These are phyloP conservation scores for Oreochromis grahami DNA, from an alignment of 2,797 vertebrate species.

Conservation along the genomic window DNA sequence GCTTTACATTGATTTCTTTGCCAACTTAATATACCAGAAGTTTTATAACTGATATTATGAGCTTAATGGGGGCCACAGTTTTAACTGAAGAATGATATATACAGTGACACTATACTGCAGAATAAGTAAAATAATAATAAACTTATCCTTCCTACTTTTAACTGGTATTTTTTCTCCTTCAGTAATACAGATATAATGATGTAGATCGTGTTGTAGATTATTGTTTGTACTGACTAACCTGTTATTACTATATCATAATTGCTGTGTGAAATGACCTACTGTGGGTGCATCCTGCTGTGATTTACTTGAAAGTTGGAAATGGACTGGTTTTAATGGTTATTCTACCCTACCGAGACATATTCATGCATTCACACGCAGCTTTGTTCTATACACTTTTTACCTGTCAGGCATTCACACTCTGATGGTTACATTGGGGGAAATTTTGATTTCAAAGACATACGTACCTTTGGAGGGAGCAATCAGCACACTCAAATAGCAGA, in stretches of 20 bases:
- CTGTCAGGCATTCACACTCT: not conserved
- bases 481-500: not conserved
- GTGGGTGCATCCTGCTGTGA: accelerated
- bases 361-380: accelerated
- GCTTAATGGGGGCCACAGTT: not conserved
- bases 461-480: not conserved
- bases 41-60: not conserved
- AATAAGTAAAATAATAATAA: not conserved
- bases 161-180: not conserved
- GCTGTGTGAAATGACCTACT: not conserved
- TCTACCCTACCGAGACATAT: accelerated
- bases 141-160: not conserved
- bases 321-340: not conserved
- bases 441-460: not conserved
- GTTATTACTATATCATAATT: not conserved
- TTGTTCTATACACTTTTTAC: not conserved
- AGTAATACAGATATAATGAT: not conserved
- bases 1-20: not conserved
- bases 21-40: not conserved
- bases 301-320: not conserved
- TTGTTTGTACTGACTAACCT: not conserved
- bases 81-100: not conserved
- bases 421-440: not conserved
- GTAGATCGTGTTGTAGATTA: not conserved
- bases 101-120: accelerated